A percentile compares a stretch with the other conserved stretches of the same genome.
Conservation (phyloP, 2,113 vertebrate species). For the Melanocharis versteri region DNA sequence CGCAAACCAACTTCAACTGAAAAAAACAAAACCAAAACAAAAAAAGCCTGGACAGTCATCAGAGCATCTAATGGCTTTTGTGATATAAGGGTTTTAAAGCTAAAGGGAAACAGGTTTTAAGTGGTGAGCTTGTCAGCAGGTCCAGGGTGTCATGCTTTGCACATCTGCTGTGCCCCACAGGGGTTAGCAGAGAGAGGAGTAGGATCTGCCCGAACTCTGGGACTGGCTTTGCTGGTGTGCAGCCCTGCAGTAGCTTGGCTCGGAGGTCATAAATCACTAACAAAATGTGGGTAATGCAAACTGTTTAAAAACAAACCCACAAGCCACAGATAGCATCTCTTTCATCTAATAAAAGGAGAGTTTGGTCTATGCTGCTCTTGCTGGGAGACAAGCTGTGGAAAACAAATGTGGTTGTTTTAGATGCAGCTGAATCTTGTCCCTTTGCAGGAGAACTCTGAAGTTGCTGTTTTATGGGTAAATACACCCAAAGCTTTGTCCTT, state of each 20-base stretch:
- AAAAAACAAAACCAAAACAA: background rate
- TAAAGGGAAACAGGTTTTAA: background rate
- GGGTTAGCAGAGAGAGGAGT: background rate
- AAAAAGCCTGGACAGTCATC: background rate
- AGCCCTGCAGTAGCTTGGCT: background rate
- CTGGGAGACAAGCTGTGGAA: background rate
- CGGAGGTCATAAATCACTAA: background rate
- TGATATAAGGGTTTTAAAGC: background rate
- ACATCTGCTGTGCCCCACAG: background rate
- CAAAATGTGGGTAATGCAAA: background rate
- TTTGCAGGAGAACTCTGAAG: background rate
- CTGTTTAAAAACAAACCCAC: background rate
- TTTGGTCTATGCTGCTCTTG: background rate
- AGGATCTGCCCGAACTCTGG: background rate
- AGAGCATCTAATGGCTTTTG: background rate
- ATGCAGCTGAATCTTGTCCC: background rate
- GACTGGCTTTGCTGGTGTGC: background rate
- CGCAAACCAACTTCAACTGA: background rate
- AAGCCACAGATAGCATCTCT: constrained; percentile 1
- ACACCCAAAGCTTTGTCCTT: background rate
- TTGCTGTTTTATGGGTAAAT: background rate
- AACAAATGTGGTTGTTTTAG: background rate
- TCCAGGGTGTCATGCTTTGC: background rate
- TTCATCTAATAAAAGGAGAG: background rate
- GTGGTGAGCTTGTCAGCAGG: background rate